These are phyloP conservation scores for Stichodactyla mertensii DNA, from an alignment of 64 coral and sea anemone genomes.

Conservation along the genomic window DNA sequence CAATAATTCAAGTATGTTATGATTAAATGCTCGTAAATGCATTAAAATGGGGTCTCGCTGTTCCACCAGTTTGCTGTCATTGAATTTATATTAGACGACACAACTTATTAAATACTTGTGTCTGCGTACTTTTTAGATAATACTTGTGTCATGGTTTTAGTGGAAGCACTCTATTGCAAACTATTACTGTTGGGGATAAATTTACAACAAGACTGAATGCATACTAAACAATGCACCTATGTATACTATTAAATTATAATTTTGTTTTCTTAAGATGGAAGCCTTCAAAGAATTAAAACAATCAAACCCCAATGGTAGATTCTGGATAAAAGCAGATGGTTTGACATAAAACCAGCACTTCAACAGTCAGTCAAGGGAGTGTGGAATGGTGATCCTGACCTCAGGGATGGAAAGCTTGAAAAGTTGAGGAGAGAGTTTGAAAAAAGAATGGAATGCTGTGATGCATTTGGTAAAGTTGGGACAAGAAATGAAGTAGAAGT, in stretches of 20 bases:
- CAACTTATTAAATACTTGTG: too few relatives aligned
- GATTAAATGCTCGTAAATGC: too few relatives aligned
- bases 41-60: too few relatives aligned
- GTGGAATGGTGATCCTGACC: constrained; percentile 25
- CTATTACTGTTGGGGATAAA: too few relatives aligned
- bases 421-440: not conserved
- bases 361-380: not conserved
- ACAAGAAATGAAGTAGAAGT: not conserved
- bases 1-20: constrained; percentile 18
- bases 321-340: constrained; percentile 17
- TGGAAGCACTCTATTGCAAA: too few relatives aligned
- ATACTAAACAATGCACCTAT: too few relatives aligned
- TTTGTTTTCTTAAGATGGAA: constrained; percentile 3
- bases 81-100: too few relatives aligned
- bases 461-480: not conserved
- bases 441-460: not conserved
- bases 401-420: not conserved
- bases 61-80: too few relatives aligned
- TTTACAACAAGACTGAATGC: too few relatives aligned
- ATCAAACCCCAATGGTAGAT: not conserved
- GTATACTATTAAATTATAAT: too few relatives aligned
- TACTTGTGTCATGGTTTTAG: too few relatives aligned
- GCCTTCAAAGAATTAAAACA: constrained; percentile 6
- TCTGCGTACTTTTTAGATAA: too few relatives aligned
- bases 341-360: not conserved